phyloP scores from a whole-genome alignment of 2,797 vertebrate genomes.

The Acipenser oxyrinchus region DNA sequence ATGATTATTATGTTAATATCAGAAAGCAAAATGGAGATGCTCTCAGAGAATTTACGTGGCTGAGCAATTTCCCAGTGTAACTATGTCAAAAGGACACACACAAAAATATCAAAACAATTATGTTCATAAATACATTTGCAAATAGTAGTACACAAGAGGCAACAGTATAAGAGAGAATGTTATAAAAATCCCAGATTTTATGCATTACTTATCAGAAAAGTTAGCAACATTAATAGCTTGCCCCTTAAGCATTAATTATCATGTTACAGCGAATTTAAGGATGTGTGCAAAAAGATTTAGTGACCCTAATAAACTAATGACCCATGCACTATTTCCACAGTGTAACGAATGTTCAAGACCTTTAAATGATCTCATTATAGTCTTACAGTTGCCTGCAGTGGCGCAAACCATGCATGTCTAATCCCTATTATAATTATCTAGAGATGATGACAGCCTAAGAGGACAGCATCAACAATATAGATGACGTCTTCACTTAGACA shows the following conservation, averaged over 20 bases:
- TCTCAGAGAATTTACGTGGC: too few relatives aligned
- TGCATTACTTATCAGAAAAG: too few relatives aligned
- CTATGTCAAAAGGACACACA: too few relatives aligned
- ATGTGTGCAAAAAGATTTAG: conserved; percentile 1
- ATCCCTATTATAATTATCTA: conserved; percentile 25
- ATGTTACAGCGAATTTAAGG: not conserved
- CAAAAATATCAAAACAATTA: too few relatives aligned
- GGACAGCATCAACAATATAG: conserved; percentile 14
- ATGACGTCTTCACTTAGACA: conserved; percentile 23
- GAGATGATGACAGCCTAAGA: conserved; percentile 24
- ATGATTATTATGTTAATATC: too few relatives aligned
- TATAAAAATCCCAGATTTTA: too few relatives aligned
- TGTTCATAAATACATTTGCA: too few relatives aligned
- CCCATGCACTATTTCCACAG: conserved; percentile 16
- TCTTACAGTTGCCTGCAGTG: conserved; percentile 24
- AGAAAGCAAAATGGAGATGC: too few relatives aligned
- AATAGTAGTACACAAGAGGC: too few relatives aligned
- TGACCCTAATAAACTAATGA: conserved; percentile 11
- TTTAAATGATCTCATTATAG: conserved; percentile 31
- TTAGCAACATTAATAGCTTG: not conserved
- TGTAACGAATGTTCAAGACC: conserved; percentile 22
- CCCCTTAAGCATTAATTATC: not conserved
- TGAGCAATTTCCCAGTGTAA: too few relatives aligned
- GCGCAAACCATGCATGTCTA: conserved; percentile 24
- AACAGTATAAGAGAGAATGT: too few relatives aligned